phyloP scores from a whole-genome alignment of 37 sponge, comb jelly and placozoan species.

The Bolinopsis microptera region DNA sequence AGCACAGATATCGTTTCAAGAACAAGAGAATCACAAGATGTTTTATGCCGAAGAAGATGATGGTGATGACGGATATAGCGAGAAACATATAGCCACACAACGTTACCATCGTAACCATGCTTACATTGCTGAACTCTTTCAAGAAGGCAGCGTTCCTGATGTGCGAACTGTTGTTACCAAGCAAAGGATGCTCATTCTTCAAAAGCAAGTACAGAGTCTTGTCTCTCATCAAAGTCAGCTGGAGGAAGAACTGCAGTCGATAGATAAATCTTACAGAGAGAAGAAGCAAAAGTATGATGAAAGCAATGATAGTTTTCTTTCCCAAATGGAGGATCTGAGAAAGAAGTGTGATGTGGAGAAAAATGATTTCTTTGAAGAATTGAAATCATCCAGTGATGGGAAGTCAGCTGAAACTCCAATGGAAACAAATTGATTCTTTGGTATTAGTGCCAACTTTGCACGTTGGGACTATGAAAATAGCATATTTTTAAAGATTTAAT shows the following conservation, averaged over 20 bases:
- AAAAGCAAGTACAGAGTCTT: conserved; percentile 50
- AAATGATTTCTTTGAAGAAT: background rate
- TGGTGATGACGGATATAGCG: conserved; percentile 48
- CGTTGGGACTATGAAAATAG: too few species aligned
- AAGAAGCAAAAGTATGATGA: conserved; percentile 60
- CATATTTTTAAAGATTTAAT: too few species aligned
- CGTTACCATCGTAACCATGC: conserved; percentile 30
- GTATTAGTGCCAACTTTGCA: too few species aligned
- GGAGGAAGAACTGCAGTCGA: conserved; percentile 35
- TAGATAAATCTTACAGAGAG: conserved; percentile 4
- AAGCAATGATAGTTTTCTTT: conserved; percentile 14
- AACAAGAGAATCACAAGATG: conserved; percentile 53
- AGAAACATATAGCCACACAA: conserved; percentile 12
- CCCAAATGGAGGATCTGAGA: conserved; percentile 18
- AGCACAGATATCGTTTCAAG: conserved; percentile 32
- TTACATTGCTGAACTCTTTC: conserved; percentile 26
- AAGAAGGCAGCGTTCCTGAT: conserved; percentile 43
- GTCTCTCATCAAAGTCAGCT: conserved; percentile 50
- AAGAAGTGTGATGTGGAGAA: conserved; percentile 32
- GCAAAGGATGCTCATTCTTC: conserved; percentile 31
- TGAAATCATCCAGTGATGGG: background rate
- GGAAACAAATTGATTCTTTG: conserved; percentile 5
- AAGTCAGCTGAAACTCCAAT: conserved; percentile 49
- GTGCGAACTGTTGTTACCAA: conserved; percentile 36
- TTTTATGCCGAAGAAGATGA: conserved; percentile 58